Base-by-base conservation (phyloP, 1,140 invertebrate species). In the Geopemphigus sp. region DNA sequence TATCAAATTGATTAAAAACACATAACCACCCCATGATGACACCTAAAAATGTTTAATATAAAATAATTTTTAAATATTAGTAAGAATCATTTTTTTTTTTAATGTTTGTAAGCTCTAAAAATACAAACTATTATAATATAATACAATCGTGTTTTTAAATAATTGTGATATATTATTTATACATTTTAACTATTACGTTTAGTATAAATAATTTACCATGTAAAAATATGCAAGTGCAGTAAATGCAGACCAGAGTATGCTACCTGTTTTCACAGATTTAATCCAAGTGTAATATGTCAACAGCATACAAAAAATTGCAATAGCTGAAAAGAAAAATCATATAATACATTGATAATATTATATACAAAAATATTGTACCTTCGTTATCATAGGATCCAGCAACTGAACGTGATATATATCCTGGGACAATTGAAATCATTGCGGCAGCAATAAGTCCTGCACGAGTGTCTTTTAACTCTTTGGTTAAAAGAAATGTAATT, bases 311-410 rank as follows among this genome's bases (percentile, higher is more conserved):
- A 98, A 98, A 84, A 99, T 98, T 45, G 97, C 97, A 85, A 99
- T 99, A 80, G 86, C 85, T 85, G 70, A 22, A 82, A 82, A 82
- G 82, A 82, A 57, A 82, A 81, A 72, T 39, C 3, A 14, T 53
- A 61, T 4, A 59, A 26, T 14, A 61, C 26, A 17, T 63, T n/a
- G 3, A n/a, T 17, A 63, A 19, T 11, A 32, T 32, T 32, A 32
- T 64, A 74, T 56, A 14, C 4, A 66, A 39, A 29, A 39, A 47
- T 47, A 22, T 11, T 29, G 53, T 82, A 85, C 95, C 97, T 89
- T 99, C 97, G 86, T 98, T 99, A 86, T 99, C 97, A 85, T 98
- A 99, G 59, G 95, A 98, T 53, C 97, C 97, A 76, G 97, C 97
- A 10, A 98, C 97, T 3, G 96, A 98, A 83, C 97, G 88, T 57